Conservation (phyloP, 2,113 vertebrate genomes). For the Neomonachus schauinslandi region DNA sequence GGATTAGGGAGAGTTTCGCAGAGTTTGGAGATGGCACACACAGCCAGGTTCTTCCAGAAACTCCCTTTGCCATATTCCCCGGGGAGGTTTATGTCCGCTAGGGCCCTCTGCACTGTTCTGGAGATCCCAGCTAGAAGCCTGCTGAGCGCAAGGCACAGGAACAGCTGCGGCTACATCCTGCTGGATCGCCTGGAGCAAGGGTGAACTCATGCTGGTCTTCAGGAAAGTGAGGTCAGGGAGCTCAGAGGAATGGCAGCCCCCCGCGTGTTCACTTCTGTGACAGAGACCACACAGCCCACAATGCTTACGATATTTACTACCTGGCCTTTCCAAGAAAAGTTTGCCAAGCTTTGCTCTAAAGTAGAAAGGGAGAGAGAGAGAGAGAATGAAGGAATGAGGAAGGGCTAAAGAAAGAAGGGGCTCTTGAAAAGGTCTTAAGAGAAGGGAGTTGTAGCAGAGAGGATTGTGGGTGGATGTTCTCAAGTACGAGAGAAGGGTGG, state of each 20-base stretch:
- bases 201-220: not conserved
- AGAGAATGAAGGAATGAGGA: not conserved
- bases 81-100: not conserved
- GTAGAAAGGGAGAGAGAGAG: not conserved
- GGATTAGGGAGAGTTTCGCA: not conserved
- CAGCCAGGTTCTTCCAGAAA: conserved; percentile 1
- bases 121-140: not conserved
- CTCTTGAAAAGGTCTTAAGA: not conserved
- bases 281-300: not conserved
- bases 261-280: accelerated
- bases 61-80: not conserved
- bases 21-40: not conserved
- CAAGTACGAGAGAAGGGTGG: not conserved
- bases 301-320: not conserved
- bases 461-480: not conserved
- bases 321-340: not conserved
- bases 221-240: not conserved
- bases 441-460: not conserved
- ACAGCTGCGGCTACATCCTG: not conserved
- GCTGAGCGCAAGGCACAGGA: not conserved
- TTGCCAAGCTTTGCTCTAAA: not conserved
- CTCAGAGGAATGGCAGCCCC: not conserved
- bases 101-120: not conserved
- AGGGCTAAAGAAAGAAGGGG: not conserved
- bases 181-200: not conserved